These are phyloP conservation scores for Willisornis vidua DNA, from an alignment of 2,113 vertebrate genomes.

Conservation along the genomic window DNA sequence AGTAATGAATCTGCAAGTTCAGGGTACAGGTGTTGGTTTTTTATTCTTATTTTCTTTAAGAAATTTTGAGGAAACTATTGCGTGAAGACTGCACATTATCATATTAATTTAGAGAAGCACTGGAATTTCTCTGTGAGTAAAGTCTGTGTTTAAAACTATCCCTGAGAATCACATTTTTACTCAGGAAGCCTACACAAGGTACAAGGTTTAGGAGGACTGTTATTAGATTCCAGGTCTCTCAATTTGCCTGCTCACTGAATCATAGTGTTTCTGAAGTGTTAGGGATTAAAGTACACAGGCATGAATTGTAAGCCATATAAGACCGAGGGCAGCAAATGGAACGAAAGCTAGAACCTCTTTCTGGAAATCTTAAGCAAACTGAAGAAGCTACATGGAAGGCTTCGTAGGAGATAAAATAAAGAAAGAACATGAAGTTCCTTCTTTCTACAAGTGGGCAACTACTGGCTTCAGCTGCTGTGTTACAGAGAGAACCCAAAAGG, in stretches of 20 bases:
- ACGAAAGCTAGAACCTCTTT: background rate
- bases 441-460: background rate
- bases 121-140: background rate
- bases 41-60: background rate
- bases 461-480: background rate
- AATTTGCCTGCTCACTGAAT: background rate
- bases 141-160: background rate
- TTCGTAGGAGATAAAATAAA: background rate
- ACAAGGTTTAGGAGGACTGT: background rate
- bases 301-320: background rate
- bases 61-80: background rate
- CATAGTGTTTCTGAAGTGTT: background rate
- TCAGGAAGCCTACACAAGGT: background rate
- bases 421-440: background rate
- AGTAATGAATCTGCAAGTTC: background rate
- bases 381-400: background rate
- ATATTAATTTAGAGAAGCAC: background rate
- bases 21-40: fast-evolving
- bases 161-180: background rate
- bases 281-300: background rate
- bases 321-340: background rate
- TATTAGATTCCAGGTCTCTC: background rate
- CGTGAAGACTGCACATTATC: background rate
- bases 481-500: background rate
- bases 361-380: background rate